Conservation (phyloP, 2,113 vertebrate genomes). For the Sphyrna mokarran region DNA sequence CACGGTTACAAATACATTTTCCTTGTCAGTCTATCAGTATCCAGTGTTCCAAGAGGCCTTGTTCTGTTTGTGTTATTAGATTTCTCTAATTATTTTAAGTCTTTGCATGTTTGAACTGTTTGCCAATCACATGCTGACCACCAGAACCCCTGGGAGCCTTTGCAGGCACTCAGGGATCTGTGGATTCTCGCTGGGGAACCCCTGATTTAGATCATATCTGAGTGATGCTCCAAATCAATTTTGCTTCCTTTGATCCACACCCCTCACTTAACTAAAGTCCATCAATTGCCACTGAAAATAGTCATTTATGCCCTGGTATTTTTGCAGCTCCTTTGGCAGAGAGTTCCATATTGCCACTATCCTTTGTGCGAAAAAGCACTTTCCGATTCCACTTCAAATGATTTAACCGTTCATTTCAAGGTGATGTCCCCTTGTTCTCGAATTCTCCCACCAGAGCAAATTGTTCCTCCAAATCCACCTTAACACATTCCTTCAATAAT, state of each 20-base stretch:
- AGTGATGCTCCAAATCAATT: neutral
- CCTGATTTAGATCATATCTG: neutral
- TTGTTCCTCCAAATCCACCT: neutral
- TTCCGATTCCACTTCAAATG: neutral
- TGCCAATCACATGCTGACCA: too few relatives aligned
- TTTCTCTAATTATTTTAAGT: too few relatives aligned
- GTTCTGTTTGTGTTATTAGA: too few relatives aligned
- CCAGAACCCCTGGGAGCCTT: too few relatives aligned
- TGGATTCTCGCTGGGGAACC: too few relatives aligned
- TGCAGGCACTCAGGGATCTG: too few relatives aligned
- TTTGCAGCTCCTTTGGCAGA: neutral
- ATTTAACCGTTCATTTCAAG: neutral
- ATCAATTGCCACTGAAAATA: neutral
- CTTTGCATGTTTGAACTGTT: too few relatives aligned
- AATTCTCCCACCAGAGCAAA: too few relatives aligned
- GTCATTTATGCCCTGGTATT: neutral
- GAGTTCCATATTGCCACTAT: neutral
- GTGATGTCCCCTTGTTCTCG: neutral
- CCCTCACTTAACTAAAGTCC: neutral
- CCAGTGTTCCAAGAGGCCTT: too few relatives aligned
- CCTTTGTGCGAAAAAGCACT: neutral
- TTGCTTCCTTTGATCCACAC: neutral
- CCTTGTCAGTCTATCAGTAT: too few relatives aligned
- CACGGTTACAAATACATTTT: too few relatives aligned
- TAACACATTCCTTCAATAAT: neutral